Evolutionary conservation across 2,113 vertebrate species (phyloP).

Genomic region (Trematocara zebra): DNA sequence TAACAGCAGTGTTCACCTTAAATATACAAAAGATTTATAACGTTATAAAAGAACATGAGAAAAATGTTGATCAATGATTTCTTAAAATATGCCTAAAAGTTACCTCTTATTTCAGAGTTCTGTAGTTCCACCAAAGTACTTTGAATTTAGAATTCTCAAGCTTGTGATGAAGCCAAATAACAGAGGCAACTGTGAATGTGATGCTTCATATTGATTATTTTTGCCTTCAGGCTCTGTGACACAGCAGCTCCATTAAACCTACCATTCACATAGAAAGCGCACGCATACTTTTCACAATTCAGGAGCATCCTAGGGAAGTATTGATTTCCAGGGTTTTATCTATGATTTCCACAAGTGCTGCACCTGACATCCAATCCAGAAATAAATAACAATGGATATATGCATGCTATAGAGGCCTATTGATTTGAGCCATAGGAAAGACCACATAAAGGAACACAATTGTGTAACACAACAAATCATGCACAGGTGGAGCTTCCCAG

Average conservation of each 20-base stretch:
- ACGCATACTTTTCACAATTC: neutral
- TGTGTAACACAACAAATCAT: neutral
- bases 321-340: slow-evolving; percentile 9
- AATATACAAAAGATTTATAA: neutral
- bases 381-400: neutral
- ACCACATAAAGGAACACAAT: neutral
- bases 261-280: neutral
- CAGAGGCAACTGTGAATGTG: neutral
- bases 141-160: neutral
- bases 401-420: neutral
- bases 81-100: neutral
- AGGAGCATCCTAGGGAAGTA: slow-evolving; percentile 30
- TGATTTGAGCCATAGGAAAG: neutral
- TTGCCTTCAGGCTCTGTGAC: slow-evolving; percentile 34
- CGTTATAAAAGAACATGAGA: neutral
- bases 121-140: neutral
- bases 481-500: slow-evolving; percentile 20
- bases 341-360: neutral
- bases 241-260: slow-evolving; percentile 35
- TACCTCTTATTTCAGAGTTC: neutral
- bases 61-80: neutral
- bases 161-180: neutral
- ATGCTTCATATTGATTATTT: slow-evolving; percentile 29
- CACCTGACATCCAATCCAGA: neutral
- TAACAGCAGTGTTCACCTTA: neutral